Evolutionary conservation across 2,888 invertebrate genomes (phyloP), one percentile per base, ranked within the genome.

Genomic region (Argyresthia albistria): DNA sequence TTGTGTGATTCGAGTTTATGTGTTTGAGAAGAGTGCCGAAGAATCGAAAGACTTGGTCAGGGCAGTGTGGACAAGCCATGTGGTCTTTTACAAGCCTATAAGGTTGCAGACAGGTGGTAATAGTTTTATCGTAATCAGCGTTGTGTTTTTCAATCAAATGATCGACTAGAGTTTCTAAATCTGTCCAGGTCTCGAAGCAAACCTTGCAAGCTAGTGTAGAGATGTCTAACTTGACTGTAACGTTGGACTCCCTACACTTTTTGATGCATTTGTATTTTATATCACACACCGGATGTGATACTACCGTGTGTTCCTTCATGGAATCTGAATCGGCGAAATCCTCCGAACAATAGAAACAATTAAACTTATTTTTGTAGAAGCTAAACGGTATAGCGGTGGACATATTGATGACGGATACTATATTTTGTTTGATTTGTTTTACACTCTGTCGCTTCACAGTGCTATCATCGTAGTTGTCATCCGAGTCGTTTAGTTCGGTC

Each of bases 351-450:
- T 80, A 87, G 56, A 87, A 87, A 49, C 87, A 87, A 39, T 86
- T 86, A 47, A 84, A 87, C 55, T 81, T 86, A 56, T 86, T 87
- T 55, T 84, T 83, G 59, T 77, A 83, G 55, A 86, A 86, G 57
- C 81, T 86, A 55, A 87, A 87, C 4, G 87, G 87, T 62, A 87
- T 72, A 0, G 86, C 86, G 0, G 87, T 87, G 0, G 87, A 87
- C 84, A 86, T 86, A 43, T 82, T 86, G 1, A 87, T 74, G 0
- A 87, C 76, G 9, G 65, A 78, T 0, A 82, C 76, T 11, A 87
- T 80, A 51, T 87, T 87, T 53, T 83, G 76, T 1, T 84, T 59
- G 0, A 87, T 76, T 56, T 80, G 82, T 57, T 86, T 84, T 0
- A 87, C 84, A 56, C 80, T 82, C 0, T 82, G 82, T 52, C 73